Evolutionary conservation across 2,888 invertebrate species (phyloP), one percentile per base, ranked within the genome.

Genomic region (Drosophila austrosaltans): DNA sequence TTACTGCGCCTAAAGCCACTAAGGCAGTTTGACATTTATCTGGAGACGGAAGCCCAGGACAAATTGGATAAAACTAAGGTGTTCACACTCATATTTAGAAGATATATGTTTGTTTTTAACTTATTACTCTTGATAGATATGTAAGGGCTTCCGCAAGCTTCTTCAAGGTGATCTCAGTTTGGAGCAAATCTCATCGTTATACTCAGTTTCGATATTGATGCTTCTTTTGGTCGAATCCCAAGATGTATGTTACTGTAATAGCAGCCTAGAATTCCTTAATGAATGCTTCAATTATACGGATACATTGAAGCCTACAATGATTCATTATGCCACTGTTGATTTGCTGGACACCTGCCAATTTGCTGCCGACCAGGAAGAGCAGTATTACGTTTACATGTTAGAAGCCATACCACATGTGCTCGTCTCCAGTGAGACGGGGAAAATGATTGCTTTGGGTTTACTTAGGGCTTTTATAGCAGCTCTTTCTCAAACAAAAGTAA

Each of bases 301-400:
- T 61, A 85, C 75, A 42, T 44, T 82, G 2, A 82, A 82, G 48
- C 82, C 82, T n/a, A 82, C 86, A 25, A 82, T 82, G 86, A 59
- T 82, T 12, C 81, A 82, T 58, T 82, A 74, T 63, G 75, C 77
- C 5, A 78, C 82, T 2, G 56, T 66, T 0, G 69, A 76, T 28
- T 62, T 81, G 32, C 44, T 83, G 0, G 57, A 40, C 1, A 73
- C 59, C 10, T 61, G 81, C 4, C 81, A 66, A 30, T 40, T 44
- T 22, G 56, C 62, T 6, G 48, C 58, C 2, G 36, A 54, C 36
- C 53, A 76, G 4, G 53, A 59, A 10, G 81, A 72, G 2, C 44
- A 67, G 39, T 30, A 56, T 0, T 81, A 62, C 28, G 63, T 81
- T 10, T 78, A 86, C 53, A 66, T 78, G 44, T 22, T 69, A 3